These are phyloP conservation scores for Trichogramma dendrolimi DNA, from an alignment of 2,888 invertebrate species.

Conservation along the genomic window DNA sequence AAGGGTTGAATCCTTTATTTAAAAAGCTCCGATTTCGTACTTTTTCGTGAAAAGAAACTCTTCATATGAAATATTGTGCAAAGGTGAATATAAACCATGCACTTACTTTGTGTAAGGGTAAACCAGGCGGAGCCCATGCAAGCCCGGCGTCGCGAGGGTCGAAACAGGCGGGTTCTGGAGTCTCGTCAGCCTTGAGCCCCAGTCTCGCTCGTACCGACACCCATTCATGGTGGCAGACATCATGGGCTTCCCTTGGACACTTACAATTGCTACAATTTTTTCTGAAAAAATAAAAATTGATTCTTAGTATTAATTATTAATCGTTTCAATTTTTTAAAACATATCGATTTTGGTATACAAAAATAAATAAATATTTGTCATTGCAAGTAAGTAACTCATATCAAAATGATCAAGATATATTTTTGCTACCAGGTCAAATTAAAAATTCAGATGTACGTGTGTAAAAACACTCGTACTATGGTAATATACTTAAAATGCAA, in stretches of 20 bases:
- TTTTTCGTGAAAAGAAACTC: background rate
- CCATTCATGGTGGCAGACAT: slow-evolving; percentile 83
- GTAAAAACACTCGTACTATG: no score
- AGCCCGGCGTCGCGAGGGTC: slow-evolving; percentile 66
- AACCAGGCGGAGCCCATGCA: slow-evolving; percentile 71
- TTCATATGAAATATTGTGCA: background rate
- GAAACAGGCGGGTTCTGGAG: slow-evolving; percentile 53
- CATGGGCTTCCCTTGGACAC: slow-evolving; percentile 85
- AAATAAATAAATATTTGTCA: no score
- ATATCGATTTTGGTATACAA: no score
- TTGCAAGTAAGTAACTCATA: no score
- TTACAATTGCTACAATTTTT: slow-evolving; percentile 92
- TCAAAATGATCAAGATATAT: no score
- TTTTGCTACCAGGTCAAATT: no score
- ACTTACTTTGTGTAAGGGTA: slow-evolving; percentile 52
- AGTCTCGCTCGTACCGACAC: slow-evolving; percentile 72
- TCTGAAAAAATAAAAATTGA: slow-evolving; percentile 58
- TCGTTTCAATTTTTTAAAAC: no score
- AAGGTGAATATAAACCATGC: background rate
- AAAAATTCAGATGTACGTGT: no score
- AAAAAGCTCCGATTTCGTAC: background rate
- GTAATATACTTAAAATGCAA: no score
- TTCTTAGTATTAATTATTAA: no score
- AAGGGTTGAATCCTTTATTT: no score
- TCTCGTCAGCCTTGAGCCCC: slow-evolving; percentile 62